Evolutionary conservation across 2,888 invertebrate genomes (phyloP), one percentile per base, ranked within the genome.

Genomic region (Monopis laevigella): DNA sequence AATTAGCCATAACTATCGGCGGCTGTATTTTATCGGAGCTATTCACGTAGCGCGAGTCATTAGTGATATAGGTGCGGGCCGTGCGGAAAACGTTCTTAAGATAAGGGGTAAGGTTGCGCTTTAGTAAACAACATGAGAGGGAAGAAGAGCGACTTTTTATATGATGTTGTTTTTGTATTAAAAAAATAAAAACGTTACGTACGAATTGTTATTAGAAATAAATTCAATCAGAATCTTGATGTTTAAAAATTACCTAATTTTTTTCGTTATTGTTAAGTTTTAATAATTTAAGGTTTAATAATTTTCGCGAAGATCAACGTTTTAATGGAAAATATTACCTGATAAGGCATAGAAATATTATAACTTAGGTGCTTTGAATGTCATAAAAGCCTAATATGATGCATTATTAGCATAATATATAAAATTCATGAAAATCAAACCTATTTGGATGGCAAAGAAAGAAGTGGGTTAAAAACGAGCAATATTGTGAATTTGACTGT

Each of bases 1-100:
- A 36, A 36, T 36, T 36, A 36, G 36, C 36, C 21, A 36, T 36
- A 36, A 36, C 21, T 36, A 36, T 36, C 36, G 36, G 21, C 13
- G 11, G 36, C 11, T 2, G 13, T 36, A 36, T 36, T 21, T 36
- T 36, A 36, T 21, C 19, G 24, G 24, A 24, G 36, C 19, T 52
- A 44, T 45, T 54, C 54, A 53, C 53, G 54, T 51, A 52, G 42
- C 46, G 48, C 48, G 55, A 58, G 59, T 64, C 67, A 64, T 69
- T 70, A 67, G 65, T 63, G 64, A 65, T 61, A 53, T 60, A 65
- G 65, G 63, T 62, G 60, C 53, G 56, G 59, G 54, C 52, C 60
- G 62, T 55, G 59, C 59, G 58, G 58, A 56, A 62, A 65, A 62
- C 61, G 62, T 54, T 48, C 48, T 47, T 48, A 51, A 59, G 65